Base-by-base conservation (phyloP, 2,113 vertebrate species). In the Gavia stellata region DNA sequence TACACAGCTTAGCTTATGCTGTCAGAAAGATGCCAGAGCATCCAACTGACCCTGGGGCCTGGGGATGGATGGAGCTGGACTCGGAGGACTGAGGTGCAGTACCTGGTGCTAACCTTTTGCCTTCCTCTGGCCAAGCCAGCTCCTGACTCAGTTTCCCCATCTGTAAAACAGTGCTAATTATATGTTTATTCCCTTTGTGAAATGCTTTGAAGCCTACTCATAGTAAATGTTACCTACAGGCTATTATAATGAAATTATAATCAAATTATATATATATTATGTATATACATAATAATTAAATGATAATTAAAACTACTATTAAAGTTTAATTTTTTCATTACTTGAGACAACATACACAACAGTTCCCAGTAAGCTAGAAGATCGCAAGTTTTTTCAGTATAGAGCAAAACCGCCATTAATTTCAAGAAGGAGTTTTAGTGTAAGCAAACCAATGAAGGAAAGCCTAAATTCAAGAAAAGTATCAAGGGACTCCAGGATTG, bases 101-200 rank as follows among this genome's bases (percentile, higher is more conserved):
- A n/a, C 20, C 52, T 34, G 65, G 14, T 75, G 40, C 17, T 34
- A 63, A 88, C 34, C 44, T 88, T 81, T 56, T 31, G 26, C 82
- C 9, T 7, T 8, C 77, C 94, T 79, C 63, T 83, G 56, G 61
- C 42, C 72, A 84, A 74, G 52, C 19, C 65, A 94, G 28, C 40
- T 86, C 83, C 83, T 97, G 81, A 72, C 78, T 94, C 86, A 66
- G 91, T 91, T 89, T 94, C 56, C 36, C 70, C 49, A 91, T 52
- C 72, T 84, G 36, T 89, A 91, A 94, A 92, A 13, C n/a, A 71
- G 23, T 44, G 77, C 8, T 91, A 94, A 94, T 94, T 71, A 81
- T 21, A 79, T 63, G 49, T 87, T 94, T 81, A 68, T 8, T 79
- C 31, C 28, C 29, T 95, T 68, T 45, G 36, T 89, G 63, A 97